A percentile compares a stretch with the other conserved stretches of the same genome.
Conservation (phyloP, 2,113 vertebrate genomes). For the Litocranius walleri region DNA sequence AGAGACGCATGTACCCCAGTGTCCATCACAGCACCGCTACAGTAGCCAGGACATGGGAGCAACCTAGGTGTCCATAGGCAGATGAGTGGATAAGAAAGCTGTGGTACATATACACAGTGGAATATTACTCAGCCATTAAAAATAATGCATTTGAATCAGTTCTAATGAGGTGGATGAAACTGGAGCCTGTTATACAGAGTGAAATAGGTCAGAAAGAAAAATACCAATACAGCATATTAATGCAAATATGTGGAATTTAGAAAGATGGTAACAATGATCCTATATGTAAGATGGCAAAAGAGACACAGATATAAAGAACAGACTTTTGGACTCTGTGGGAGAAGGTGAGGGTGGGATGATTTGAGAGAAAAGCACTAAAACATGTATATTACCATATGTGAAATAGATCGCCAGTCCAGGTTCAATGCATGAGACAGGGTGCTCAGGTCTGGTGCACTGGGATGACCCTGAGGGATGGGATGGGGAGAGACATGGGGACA, state of each 20-base stretch:
- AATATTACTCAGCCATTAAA: not conserved
- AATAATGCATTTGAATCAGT: not conserved
- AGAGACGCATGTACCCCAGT: not conserved
- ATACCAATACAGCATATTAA: not conserved
- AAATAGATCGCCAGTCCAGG: rapidly evolving
- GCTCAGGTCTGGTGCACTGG: not conserved
- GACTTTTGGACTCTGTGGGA: not conserved
- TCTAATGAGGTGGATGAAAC: not conserved
- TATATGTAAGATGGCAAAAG: not conserved
- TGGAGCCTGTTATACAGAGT: not conserved
- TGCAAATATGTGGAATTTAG: not conserved
- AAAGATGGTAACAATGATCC: not conserved
- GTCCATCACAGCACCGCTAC: rapidly evolving
- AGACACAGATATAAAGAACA: not conserved
- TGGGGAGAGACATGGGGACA: not conserved
- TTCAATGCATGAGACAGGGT: not conserved
- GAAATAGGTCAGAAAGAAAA: not conserved
- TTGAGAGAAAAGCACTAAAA: not conserved
- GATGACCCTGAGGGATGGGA: not conserved
- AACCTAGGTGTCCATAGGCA: not conserved
- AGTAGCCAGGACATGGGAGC: not conserved
- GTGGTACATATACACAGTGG: not conserved
- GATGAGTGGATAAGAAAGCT: not conserved
- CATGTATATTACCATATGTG: not conserved
- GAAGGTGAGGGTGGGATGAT: not conserved